A percentile compares a stretch with the other conserved stretches of the same genome.
phyloP scores from a whole-genome alignment of 2,113 vertebrate species.

The Cyprinus carpio region DNA sequence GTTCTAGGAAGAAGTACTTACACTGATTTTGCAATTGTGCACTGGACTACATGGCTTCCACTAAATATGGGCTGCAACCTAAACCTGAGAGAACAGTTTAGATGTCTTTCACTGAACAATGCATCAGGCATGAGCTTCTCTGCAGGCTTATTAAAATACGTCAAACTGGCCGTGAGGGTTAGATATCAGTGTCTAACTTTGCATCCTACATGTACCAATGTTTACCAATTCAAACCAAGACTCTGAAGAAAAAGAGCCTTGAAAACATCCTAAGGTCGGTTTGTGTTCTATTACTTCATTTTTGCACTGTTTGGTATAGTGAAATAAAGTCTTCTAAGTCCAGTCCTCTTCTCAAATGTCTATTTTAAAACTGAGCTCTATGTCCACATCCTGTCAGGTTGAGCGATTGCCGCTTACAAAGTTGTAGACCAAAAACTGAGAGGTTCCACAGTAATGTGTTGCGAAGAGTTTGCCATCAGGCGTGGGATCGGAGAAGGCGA shows the following conservation, averaged over 20 bases:
- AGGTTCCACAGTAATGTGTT: slow-evolving; percentile 92
- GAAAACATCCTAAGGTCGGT: not conserved
- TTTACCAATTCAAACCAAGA: not conserved
- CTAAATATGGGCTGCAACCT: slow-evolving; percentile 42
- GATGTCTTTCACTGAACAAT: slow-evolving; percentile 34
- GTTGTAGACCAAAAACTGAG: slow-evolving; percentile 98
- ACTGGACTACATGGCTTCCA: slow-evolving; percentile 51
- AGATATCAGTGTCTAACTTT: slow-evolving; percentile 37
- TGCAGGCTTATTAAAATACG: slow-evolving; percentile 32
- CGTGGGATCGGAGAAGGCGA: slow-evolving; percentile 98
- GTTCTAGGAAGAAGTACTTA: slow-evolving; percentile 37
- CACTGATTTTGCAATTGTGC: slow-evolving; percentile 48
- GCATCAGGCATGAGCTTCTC: slow-evolving; percentile 35
- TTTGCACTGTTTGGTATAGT: slow-evolving; percentile 20
- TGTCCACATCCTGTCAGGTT: slow-evolving; percentile 53
- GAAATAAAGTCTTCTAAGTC: not conserved
- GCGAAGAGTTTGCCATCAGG: slow-evolving; percentile 98
- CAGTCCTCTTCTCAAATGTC: slow-evolving; percentile 30
- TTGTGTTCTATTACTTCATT: not conserved
- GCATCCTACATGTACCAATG: not conserved
- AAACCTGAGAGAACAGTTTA: slow-evolving; percentile 56
- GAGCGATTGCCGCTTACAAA: slow-evolving; percentile 85
- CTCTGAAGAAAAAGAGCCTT: slow-evolving; percentile 4
- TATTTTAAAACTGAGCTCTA: slow-evolving; percentile 15
- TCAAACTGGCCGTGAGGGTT: slow-evolving; percentile 21